phyloP scores from a whole-genome alignment of 2,797 vertebrate species.

The Okamejei kenojei region DNA sequence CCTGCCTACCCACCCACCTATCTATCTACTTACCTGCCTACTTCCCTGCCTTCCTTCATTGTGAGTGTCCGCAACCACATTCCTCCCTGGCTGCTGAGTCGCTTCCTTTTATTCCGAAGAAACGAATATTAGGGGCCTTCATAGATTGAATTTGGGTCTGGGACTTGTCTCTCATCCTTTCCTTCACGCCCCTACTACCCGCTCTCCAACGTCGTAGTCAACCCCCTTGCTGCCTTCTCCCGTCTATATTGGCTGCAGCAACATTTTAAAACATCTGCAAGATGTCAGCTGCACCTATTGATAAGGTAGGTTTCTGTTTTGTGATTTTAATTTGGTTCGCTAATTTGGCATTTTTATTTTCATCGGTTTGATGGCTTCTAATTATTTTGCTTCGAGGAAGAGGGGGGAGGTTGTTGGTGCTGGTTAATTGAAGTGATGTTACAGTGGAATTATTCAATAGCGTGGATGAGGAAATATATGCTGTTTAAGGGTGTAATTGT shows the following conservation, averaged over 20 bases:
- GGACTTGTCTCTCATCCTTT: background rate
- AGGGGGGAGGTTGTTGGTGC: too few relatives aligned
- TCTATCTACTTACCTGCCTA: too few relatives aligned
- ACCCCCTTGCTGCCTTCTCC: background rate
- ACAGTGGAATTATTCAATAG: background rate
- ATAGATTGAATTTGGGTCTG: background rate
- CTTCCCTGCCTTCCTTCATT: background rate
- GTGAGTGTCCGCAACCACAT: background rate
- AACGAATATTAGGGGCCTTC: too few relatives aligned
- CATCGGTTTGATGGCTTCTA: background rate
- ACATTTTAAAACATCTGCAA: background rate
- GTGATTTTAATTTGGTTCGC: background rate
- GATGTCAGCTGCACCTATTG: conserved; percentile 10
- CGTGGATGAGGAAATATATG: background rate
- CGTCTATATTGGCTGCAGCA: background rate
- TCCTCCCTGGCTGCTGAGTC: too few relatives aligned
- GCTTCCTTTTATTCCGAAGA: background rate
- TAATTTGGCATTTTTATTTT: background rate
- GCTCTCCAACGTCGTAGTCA: background rate
- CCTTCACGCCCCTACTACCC: background rate
- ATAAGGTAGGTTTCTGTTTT: conserved; percentile 20
- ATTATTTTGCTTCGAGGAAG: background rate
- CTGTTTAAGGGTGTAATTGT: background rate
- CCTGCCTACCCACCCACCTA: too few relatives aligned
- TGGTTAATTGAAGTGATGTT: background rate